Evolutionary conservation across 2,797 vertebrate species (phyloP).

Genomic region (Mus minutoides): DNA sequence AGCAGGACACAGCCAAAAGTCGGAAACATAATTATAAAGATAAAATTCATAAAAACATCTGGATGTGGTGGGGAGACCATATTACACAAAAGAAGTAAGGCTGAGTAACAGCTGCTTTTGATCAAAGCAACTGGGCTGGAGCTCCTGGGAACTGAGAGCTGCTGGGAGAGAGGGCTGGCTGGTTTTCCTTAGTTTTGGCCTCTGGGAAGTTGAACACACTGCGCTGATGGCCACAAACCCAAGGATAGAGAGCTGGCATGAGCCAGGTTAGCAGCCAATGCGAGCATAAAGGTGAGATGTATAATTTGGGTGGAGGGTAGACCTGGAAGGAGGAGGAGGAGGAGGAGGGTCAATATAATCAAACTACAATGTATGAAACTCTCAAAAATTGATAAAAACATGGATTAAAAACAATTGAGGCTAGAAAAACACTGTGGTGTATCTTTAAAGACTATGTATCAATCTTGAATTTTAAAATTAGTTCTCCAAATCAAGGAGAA

Average conservation of each 20-base stretch:
- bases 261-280: background rate
- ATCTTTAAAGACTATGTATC: constrained; percentile 7
- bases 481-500: constrained; percentile 44
- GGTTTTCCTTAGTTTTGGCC: background rate
- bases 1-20: background rate
- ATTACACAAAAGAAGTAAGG: background rate
- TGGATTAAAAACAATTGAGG: background rate
- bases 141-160: too few relatives aligned
- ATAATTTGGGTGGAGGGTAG: background rate
- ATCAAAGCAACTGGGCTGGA: background rate
- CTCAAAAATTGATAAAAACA: background rate
- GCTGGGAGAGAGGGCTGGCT: background rate
- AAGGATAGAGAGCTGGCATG: background rate
- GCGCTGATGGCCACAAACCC: background rate
- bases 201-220: background rate
- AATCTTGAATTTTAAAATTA: background rate
- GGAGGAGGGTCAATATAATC: background rate
- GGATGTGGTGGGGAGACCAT: background rate
- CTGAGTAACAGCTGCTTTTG: background rate
- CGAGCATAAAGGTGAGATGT: too few relatives aligned
- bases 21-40: background rate
- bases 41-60: constrained; percentile 1
- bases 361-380: background rate
- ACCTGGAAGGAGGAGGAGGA: background rate
- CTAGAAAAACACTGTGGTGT: background rate